Base-by-base conservation (phyloP, 2,797 vertebrate species). In the Chromobotia macracanthus region DNA sequence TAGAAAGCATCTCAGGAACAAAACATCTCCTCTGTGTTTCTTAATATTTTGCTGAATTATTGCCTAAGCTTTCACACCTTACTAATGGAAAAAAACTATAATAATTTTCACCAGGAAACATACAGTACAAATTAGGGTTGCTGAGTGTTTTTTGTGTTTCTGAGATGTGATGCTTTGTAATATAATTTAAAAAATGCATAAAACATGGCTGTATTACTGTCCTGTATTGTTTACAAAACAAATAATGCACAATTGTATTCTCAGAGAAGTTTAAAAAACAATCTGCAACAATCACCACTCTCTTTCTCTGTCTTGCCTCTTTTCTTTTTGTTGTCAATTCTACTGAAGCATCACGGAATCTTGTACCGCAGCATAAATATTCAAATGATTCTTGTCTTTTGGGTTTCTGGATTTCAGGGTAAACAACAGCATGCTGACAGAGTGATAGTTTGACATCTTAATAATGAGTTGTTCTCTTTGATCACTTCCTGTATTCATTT, bases 391-490 rank as follows among this genome's bases (percentile, higher is more conserved):
- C 21, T 16, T 11, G 25, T 55, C 11, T 55, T 72, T 31, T 11
- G 12, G 60, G 35, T 44, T 65, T 51, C 23, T 8, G 23, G 15
- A 55, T 41, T 28, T 67, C 44, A 25, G 84, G 77, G 87, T 61
- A 80, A 67, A 88, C 85, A 90, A 86, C 85, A 80, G 83, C 88
- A 84, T 76, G 79, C 80, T 87, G 86, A 85, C 77, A 71, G 83
- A 80, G 77, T 86, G 81, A 79, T 55, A 69, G 83, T 82, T 85
- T 87, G 82, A 87, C 88, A 85, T 90, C 84, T 86, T 83, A 88
- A 89, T 88, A 90, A 90, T 84, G 85, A 79, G 88, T 84, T 89
- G 85, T 84, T 88, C 78, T 86, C 89, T 91, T 90, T 91, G 89
- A 90, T 91, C 88, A 83, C 83, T 80, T 86, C 84, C 88, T 90